Evolutionary conservation across 2,888 invertebrate genomes (phyloP).

Genomic region (Crepidodera aurea): DNA sequence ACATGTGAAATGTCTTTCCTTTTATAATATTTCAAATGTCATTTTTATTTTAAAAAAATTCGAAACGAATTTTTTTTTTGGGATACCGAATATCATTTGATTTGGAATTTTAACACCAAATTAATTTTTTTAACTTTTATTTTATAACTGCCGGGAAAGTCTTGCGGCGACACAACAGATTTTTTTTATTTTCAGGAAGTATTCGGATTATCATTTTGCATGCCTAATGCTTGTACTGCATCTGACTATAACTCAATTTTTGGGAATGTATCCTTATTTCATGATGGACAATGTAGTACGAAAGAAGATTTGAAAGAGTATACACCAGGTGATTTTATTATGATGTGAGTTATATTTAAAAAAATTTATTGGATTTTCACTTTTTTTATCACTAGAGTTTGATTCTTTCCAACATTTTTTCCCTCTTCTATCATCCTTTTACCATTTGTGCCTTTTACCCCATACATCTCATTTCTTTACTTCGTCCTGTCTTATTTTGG

Average conservation of each 20-base stretch:
- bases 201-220: conserved; percentile 34
- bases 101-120: too few species aligned
- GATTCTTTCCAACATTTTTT: not conserved
- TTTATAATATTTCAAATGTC: too few species aligned
- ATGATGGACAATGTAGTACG: conserved; percentile 36
- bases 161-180: too few species aligned
- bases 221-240: conserved; percentile 52
- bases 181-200: not conserved
- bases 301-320: conserved; percentile 36
- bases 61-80: too few species aligned
- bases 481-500: too few species aligned
- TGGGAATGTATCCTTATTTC: conserved; percentile 27
- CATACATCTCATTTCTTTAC: too few species aligned
- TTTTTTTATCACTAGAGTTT: not conserved
- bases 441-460: too few species aligned
- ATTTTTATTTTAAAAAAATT: too few species aligned
- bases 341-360: conserved; percentile 7
- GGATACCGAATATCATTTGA: too few species aligned
- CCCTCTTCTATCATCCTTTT: too few species aligned
- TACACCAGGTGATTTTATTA: conserved; percentile 38
- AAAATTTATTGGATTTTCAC: not conserved
- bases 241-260: conserved; percentile 24
- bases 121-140: not conserved
- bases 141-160: too few species aligned
- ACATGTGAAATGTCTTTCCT: too few species aligned